These are phyloP conservation scores for Melinaea marsaeus DNA, from an alignment of 2,888 invertebrate species.

Conservation along the genomic window DNA sequence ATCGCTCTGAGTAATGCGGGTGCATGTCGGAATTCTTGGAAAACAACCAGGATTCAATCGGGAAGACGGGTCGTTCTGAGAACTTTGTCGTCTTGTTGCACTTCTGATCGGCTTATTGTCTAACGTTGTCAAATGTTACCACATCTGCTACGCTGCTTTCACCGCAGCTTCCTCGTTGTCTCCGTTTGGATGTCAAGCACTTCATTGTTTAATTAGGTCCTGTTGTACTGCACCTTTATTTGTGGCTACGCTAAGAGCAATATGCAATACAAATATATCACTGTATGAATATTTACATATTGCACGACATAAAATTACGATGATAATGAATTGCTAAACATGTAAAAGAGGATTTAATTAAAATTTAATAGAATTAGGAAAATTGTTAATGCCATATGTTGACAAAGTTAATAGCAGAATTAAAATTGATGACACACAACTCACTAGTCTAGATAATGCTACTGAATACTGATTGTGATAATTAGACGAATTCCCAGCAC, in stretches of 20 bases:
- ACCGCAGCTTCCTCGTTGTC: constrained; percentile 29
- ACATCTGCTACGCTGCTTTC: constrained; percentile 25
- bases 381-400: no score
- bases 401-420: not conserved
- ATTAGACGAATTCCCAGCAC: constrained; percentile 55
- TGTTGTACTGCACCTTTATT: not conserved
- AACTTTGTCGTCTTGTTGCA: constrained; percentile 46
- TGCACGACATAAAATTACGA: no score
- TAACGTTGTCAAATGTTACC: constrained; percentile 35
- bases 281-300: not conserved
- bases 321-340: no score
- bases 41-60: constrained; percentile 52
- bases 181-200: not conserved
- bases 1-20: constrained; percentile 38
- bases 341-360: no score
- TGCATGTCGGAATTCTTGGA: constrained; percentile 50
- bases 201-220: constrained; percentile 1
- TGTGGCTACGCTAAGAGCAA: not conserved
- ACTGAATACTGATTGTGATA: constrained; percentile 22
- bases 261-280: not conserved
- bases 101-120: constrained; percentile 48
- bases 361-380: no score
- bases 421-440: not conserved
- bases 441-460: constrained; percentile 8
- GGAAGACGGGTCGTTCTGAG: constrained; percentile 55